Base-by-base conservation (phyloP, 2,888 invertebrate species). In the Cloeon dipterum region DNA sequence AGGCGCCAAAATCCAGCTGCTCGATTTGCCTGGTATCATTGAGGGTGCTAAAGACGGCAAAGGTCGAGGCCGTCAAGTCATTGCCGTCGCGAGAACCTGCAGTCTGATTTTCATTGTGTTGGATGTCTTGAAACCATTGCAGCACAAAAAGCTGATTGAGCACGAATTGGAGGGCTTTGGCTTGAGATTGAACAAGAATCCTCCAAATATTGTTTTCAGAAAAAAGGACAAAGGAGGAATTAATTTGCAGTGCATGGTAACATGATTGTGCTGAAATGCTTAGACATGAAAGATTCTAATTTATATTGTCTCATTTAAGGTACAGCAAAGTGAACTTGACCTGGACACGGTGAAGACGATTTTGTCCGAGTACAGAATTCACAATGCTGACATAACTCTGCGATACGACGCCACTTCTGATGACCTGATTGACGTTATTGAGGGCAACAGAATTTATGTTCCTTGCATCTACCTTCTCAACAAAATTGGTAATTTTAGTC, bases 41-140 rank as follows among this genome's bases (percentile, higher is more conserved):
- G 98, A 99, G 62, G 98, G 98, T 43, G 98, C 98, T 1, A 99
- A 99, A 54, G 98, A 99, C 54, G 98, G 98, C 43, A 99, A 99
- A 57, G 96, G 96, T 65, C 65, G 96, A 57, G 96, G 96, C 65
- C 70, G 94, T 42, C 96, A 98, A 59, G 96, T 96, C 3, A 99
- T 99, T 49, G 96, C 98, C 2, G 98, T 99, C 1, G 98, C 98
- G 0, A 66, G 98, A 38, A 99, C 98, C 0, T 98, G 96, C 58
- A 88, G 89, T 52, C 68, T 99, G 23, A 88, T 99, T 47, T 94
- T 96, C 56, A 91, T 99, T 52, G 88, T 96, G 1, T 63, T 99
- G 38, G 98, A 99, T 53, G 96, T 96, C 0, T 62, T 98, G 20
- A 99, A 99, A 55, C 98, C 98, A 0, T 59, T 99, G 41, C 83